Conservation (phyloP, 2,113 vertebrate genomes). For the Elephantulus edwardii region DNA sequence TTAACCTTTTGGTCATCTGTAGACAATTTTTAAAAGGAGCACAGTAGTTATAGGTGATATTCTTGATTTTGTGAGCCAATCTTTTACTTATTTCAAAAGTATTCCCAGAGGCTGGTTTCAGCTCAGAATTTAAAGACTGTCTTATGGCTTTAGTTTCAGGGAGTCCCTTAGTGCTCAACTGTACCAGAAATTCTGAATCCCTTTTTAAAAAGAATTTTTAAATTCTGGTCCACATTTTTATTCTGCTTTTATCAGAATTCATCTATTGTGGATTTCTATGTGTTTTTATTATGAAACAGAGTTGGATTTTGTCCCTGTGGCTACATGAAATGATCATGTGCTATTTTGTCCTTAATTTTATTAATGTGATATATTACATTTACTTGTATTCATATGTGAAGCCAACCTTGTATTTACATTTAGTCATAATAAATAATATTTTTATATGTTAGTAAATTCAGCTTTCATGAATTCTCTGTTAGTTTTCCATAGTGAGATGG, state of each 20-base stretch:
- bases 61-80: no score
- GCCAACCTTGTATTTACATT: not conserved
- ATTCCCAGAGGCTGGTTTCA: no score
- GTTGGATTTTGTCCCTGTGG: slow-evolving; percentile 22
- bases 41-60: no score
- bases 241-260: not conserved
- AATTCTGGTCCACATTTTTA: not conserved
- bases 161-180: no score
- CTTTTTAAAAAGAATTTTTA: no score
- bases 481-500: not conserved
- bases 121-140: no score
- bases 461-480: not conserved
- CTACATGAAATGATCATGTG: not conserved
- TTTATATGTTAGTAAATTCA: slow-evolving; percentile 1
- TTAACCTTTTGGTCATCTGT: no score
- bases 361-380: slow-evolving; percentile 30
- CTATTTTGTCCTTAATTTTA: not conserved
- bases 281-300: slow-evolving; percentile 38
- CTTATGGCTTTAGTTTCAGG: no score
- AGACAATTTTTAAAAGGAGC: no score
- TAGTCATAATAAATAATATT: not conserved
- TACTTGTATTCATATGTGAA: slow-evolving; percentile 21
- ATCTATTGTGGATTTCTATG: not conserved
- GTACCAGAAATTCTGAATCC: no score
- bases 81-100: no score